Base-by-base conservation (phyloP, 1,140 invertebrate species). In the Fragariocoptes setiger region DNA sequence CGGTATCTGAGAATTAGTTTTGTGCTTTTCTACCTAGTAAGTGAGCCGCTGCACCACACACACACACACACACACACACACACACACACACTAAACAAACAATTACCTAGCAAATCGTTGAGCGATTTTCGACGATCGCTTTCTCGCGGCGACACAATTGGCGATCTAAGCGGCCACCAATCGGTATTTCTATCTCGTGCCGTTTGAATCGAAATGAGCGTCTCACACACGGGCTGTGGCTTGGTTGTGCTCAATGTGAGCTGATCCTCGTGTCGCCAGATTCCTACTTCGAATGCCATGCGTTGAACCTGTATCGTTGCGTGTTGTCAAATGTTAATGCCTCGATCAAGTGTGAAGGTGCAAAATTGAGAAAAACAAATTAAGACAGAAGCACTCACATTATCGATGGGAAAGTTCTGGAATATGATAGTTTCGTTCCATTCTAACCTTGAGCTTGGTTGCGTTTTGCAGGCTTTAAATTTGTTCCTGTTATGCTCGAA, bases 401-500 rank as follows among this genome's bases (percentile, higher is more conserved):
- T 42, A 35, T 47, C 44, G 14, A 45, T 35, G 13, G 46, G 46
- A 46, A 47, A 47, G 31, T 42, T 35, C 37, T 47, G 44, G 37
- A 47, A 47, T n/a, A 46, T 46, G n/a, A 47, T 14, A 16, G 44
- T 46, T 37, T 47, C 46, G 19, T 47, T 47, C 46, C 46, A 47
- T 21, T 47, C 43, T 3, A 47, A 19, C 19, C 13, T 18, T 14
- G 8, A 19, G 31, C 39, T 46, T 13, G 39, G 38, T 21, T 47
- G 43, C 18, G 46, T 47, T 40, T 45, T 46, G 40, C 44, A 45
- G 18, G 36, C 16, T 19, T 42, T 43, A 21, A 47, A 47, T 31
- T n/a, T 31, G 25, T 8, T 8, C 8, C 25, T 31, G 25, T 31
- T 31, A n/a, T 31, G 25, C 8, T n/a, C n/a, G n/a, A n/a, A n/a